A percentile compares a stretch with the other conserved stretches of the same genome.
phyloP scores from a whole-genome alignment of 1,140 invertebrate genomes.

The Mylabris phalerata region DNA sequence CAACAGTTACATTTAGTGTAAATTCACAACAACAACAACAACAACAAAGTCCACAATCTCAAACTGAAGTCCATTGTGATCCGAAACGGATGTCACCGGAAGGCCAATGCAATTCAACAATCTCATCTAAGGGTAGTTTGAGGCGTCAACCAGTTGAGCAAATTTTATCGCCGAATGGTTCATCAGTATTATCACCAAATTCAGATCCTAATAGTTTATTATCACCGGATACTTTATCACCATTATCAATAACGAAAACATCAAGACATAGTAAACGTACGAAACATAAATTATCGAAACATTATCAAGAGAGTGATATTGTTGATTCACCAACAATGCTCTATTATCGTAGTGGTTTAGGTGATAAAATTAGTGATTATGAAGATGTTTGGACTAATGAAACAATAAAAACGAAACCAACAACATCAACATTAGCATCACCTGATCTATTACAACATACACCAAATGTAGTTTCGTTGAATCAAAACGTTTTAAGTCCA shows the following conservation, averaged over 20 bases:
- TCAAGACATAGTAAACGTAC: conserved; percentile 36
- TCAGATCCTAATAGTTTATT: conserved; percentile 48
- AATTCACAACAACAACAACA: conserved; percentile 45
- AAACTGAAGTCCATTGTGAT: conserved; percentile 32
- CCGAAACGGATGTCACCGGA: conserved; percentile 48
- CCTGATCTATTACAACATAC: conserved; percentile 38
- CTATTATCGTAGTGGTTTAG: conserved; percentile 78
- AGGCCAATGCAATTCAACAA: conserved; percentile 46
- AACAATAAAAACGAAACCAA: conserved; percentile 41
- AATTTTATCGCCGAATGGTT: conserved; percentile 49
- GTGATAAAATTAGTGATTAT: conserved; percentile 90
- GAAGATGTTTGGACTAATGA: conserved; percentile 87
- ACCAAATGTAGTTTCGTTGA: conserved; percentile 45
- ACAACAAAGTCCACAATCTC: conserved; percentile 18
- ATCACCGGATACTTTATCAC: conserved; percentile 43
- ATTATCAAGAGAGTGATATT: conserved; percentile 75
- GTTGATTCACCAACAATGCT: conserved; percentile 65
- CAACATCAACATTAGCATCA: conserved; percentile 29
- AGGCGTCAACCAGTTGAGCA: conserved; percentile 41
- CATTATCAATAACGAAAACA: conserved; percentile 33
- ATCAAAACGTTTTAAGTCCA: conserved; percentile 51
- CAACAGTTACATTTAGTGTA: conserved; percentile 74
- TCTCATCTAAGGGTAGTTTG: conserved; percentile 45
- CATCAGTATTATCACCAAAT: conserved; percentile 48
- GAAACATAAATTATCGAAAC: conserved; percentile 57